Evolutionary conservation across 1,140 invertebrate genomes (phyloP), one percentile per base, ranked within the genome.

Genomic region (Acromyrmex echinatior): DNA sequence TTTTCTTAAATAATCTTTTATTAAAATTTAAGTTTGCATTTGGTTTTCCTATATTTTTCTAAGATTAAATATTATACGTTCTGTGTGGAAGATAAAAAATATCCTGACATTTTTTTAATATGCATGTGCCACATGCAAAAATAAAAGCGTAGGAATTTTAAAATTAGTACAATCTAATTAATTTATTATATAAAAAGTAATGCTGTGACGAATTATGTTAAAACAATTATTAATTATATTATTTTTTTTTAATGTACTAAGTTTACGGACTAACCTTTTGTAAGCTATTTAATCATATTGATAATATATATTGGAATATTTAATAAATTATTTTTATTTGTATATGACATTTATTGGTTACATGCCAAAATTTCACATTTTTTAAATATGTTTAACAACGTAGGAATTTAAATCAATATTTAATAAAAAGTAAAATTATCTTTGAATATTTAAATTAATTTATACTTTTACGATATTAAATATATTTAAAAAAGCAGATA

Each of bases 371-470:
- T 39, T 66, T 63, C 6, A 31, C 4, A 66, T 66, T 66, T 66
- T 66, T 9, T 66, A 2, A 39, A 39, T 65, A 31, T 31, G 3
- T 66, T 39, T 39, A 66, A 66, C 39, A 66, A 39, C 18, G 18
- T 39, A 66, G n/a, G 65, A 39, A 4, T 21, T 35, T 66, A 39
- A n/a, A 68, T 68, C 9, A 68, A 68, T 68, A 68, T 68, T 68
- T 68, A 68, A 39, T 68, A 68, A 10, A 65, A 35, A 39, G 7
- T 39, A n/a, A 66, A 35, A 39, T 39, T n/a, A 9, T 1, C 0
- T 66, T 66, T 66, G 31, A 66, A 66, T 66, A 66, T 66, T 66
- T 35, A 66, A 39, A 66, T 68, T 39, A 4, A 39, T 68, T 68
- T 39, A 39, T n/a, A n/a, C 5, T 68, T 39, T 39, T 21, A 39